phyloP scores from a whole-genome alignment of 2,888 invertebrate species.

The Abrostola triplasia region DNA sequence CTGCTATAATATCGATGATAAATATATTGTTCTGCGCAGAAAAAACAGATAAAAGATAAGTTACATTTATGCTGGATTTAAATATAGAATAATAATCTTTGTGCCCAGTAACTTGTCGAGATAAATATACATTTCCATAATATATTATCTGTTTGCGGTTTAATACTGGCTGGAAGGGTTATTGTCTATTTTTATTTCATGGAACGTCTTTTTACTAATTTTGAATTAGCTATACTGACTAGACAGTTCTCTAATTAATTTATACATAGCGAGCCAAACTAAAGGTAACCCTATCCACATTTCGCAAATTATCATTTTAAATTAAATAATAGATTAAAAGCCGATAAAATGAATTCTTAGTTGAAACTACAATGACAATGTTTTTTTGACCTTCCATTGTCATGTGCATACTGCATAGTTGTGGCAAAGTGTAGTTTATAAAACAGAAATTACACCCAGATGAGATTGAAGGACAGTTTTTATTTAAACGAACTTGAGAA shows the following conservation, averaged over 20 bases:
- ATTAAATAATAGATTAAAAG: too few relatives aligned
- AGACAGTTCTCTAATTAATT: too few relatives aligned
- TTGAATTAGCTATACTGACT: too few relatives aligned
- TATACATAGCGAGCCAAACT: too few relatives aligned
- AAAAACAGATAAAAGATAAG: constrained; percentile 49
- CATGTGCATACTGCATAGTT: constrained; percentile 1
- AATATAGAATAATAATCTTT: constrained; percentile 48
- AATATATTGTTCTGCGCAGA: constrained; percentile 44
- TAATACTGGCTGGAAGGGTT: constrained; percentile 14
- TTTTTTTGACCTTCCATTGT: constrained; percentile 6
- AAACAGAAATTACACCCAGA: background rate
- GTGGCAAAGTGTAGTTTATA: background rate
- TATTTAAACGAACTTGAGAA: too few relatives aligned
- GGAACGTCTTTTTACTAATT: too few relatives aligned
- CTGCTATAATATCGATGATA: constrained; percentile 35
- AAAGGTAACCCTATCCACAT: too few relatives aligned
- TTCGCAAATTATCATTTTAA: too few relatives aligned
- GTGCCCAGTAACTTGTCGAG: constrained; percentile 27
- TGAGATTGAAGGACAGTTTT: too few relatives aligned
- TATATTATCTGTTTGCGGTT: constrained; percentile 58
- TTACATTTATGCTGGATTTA: constrained; percentile 45
- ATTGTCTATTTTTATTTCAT: constrained; percentile 3
- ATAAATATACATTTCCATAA: constrained; percentile 35
- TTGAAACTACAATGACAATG: constrained; percentile 5
- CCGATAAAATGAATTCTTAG: background rate